phyloP scores from a whole-genome alignment of 2,113 vertebrate species.

The Phalacrocorax carbo region DNA sequence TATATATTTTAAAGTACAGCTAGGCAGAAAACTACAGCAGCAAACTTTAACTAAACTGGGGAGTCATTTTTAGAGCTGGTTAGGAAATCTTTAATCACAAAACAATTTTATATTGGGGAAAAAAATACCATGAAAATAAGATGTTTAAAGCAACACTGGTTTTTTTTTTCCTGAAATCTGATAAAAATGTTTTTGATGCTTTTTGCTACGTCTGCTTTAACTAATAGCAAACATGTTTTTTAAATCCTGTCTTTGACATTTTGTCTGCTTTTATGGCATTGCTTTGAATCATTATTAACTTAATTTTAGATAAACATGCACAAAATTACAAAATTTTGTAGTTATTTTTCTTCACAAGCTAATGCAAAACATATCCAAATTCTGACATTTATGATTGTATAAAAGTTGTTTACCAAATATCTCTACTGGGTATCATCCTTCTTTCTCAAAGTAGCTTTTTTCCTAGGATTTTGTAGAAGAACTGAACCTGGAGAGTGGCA shows the following conservation, averaged over 20 bases:
- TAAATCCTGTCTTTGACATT: neutral
- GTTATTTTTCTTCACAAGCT: neutral
- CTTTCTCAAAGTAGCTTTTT: neutral
- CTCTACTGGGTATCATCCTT: neutral
- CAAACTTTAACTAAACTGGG: neutral
- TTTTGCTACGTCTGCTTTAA: neutral
- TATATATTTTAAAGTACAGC: neutral
- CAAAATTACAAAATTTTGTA: neutral
- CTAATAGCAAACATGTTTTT: neutral
- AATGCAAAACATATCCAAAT: neutral
- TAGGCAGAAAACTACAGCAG: neutral
- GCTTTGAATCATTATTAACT: neutral
- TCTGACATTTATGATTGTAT: neutral
- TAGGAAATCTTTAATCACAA: neutral
- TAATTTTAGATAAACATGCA: neutral
- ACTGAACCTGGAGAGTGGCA: neutral
- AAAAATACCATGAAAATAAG: neutral
- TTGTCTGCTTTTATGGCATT: neutral
- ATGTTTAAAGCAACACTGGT: neutral
- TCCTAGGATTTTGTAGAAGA: neutral
- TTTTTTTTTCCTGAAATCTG: neutral
- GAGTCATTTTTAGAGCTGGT: accelerated
- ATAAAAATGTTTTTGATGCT: neutral
- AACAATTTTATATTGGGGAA: neutral
- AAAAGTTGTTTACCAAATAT: neutral